A percentile compares a stretch with the other conserved stretches of the same genome.
Conservation (phyloP, 2,113 vertebrate species). For the Eulacestoma nigropectus region DNA sequence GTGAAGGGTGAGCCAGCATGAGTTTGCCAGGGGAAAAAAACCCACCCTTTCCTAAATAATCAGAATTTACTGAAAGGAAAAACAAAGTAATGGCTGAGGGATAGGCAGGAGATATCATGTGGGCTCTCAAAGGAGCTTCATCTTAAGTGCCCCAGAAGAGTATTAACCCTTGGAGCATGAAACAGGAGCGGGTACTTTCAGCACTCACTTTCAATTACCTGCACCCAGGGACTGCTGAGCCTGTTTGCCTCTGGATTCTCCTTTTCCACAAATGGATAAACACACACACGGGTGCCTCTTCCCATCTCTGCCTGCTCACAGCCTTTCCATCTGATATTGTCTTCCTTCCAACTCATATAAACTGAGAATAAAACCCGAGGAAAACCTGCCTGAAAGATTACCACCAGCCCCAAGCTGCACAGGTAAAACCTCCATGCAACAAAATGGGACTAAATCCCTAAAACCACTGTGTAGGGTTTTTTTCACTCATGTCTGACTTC, state of each 20-base stretch:
- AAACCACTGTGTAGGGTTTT: background rate
- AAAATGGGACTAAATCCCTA: background rate
- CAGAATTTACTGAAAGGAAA: slow-evolving; percentile 30
- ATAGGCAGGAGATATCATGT: background rate
- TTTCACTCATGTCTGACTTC: slow-evolving; percentile 25
- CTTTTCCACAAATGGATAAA: background rate
- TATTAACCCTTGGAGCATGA: slow-evolving; percentile 21
- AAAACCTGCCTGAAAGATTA: background rate
- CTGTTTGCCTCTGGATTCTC: background rate
- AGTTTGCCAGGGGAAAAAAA: background rate
- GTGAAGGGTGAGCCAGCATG: background rate
- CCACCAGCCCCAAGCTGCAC: background rate
- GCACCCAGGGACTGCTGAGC: background rate
- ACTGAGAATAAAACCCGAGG: background rate
- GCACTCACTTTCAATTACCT: background rate
- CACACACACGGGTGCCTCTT: background rate
- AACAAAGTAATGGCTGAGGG: background rate
- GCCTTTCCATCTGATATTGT: background rate
- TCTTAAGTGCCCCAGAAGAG: slow-evolving; percentile 14
- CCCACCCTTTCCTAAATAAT: background rate
- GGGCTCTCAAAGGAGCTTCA: background rate
- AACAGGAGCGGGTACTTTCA: background rate
- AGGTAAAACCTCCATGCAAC: background rate
- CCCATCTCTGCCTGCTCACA: background rate
- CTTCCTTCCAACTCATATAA: background rate